These are phyloP conservation scores for Oriolus oriolus DNA, from an alignment of 2,113 vertebrate species.

Conservation along the genomic window DNA sequence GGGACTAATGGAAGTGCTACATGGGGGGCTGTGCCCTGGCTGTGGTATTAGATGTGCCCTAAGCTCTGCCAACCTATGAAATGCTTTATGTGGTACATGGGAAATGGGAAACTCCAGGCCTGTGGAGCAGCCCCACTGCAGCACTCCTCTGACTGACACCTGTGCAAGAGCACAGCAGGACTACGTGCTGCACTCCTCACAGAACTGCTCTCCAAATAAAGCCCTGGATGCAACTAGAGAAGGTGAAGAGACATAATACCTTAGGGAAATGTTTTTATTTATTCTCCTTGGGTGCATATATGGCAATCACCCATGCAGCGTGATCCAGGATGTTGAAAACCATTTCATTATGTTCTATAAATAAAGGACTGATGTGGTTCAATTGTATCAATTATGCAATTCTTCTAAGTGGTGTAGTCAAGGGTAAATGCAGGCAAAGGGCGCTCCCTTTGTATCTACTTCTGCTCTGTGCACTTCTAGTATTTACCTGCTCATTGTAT, in stretches of 20 bases:
- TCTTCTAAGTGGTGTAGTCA: slow-evolving; percentile 37
- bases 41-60: background rate
- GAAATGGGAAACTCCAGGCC: accelerated
- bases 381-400: slow-evolving; percentile 63
- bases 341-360: slow-evolving; percentile 64
- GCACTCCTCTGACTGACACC: background rate
- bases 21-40: background rate
- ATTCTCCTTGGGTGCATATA: background rate
- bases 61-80: background rate
- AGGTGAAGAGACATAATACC: background rate
- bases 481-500: background rate
- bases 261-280: slow-evolving; percentile 43
- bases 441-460: slow-evolving; percentile 41
- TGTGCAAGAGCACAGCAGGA: background rate
- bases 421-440: slow-evolving; percentile 30
- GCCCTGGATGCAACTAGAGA: background rate
- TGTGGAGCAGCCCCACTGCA: background rate
- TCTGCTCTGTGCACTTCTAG: background rate
- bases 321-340: slow-evolving; percentile 53
- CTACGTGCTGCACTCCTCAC: background rate
- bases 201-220: background rate
- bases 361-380: slow-evolving; percentile 56
- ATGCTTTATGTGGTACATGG: accelerated
- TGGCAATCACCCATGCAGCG: background rate
- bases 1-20: accelerated